Percentiles rank a stretch among this genome's conserved stretches.
Conservation (phyloP, 2,113 vertebrate genomes). For the Mustela lutreola region DNA sequence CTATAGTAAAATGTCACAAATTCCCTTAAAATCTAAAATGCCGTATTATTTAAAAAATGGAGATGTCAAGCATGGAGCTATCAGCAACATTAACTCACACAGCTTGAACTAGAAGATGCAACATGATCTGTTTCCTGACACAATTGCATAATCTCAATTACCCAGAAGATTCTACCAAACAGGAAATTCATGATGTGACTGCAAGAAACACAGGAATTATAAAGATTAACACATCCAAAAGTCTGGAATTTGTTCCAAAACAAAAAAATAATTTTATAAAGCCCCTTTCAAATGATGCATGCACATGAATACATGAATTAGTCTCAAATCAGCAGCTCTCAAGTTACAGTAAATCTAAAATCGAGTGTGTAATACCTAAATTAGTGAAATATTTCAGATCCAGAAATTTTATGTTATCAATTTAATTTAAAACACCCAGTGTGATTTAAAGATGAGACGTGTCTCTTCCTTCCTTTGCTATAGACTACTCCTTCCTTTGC, state of each 20-base stretch:
- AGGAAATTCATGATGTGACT: slow-evolving; percentile 86
- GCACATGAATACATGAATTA: slow-evolving; percentile 13
- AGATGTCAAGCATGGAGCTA: slow-evolving; percentile 1
- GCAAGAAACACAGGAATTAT: slow-evolving; percentile 74
- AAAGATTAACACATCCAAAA: slow-evolving; percentile 67
- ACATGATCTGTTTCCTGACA: slow-evolving; percentile 75
- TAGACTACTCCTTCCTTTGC: no score
- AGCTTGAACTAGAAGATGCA: slow-evolving; percentile 70
- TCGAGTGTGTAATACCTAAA: background rate
- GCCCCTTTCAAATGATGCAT: slow-evolving; percentile 37
- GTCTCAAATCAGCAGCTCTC: background rate
- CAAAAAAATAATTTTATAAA: background rate
- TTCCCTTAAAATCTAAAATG: slow-evolving; percentile 51
- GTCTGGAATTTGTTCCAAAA: slow-evolving; percentile 49
- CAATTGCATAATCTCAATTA: slow-evolving; percentile 87
- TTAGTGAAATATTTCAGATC: background rate
- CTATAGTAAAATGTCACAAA: background rate
- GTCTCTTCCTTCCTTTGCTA: background rate
- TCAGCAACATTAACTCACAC: slow-evolving; percentile 61
- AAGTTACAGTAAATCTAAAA: slow-evolving; percentile 34
- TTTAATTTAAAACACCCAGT: slow-evolving; percentile 45
- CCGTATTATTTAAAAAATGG: background rate
- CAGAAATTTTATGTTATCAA: background rate
- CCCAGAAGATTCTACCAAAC: slow-evolving; percentile 86
- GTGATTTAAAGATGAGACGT: slow-evolving; percentile 40